Evolutionary conservation across 2,888 invertebrate genomes (phyloP).

Genomic region (Perithous albicinctus): DNA sequence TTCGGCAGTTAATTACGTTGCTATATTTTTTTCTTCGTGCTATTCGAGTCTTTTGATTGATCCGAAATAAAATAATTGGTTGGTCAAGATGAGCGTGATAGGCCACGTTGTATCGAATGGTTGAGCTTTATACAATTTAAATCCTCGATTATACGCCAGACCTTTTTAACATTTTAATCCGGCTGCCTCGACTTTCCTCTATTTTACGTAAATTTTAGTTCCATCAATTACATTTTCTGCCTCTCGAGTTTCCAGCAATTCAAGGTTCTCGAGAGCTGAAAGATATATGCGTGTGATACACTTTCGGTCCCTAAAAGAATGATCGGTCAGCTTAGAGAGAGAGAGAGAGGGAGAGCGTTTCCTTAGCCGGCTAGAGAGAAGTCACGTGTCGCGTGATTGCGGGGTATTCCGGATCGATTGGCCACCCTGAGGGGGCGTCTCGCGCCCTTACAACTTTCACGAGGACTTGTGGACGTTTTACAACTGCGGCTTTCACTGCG

Average conservation of each 20-base stretch:
- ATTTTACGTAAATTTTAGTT: neutral
- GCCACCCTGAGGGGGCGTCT: conserved; percentile 36
- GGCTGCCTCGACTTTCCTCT: neutral
- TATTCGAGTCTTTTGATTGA: neutral
- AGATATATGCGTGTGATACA: neutral
- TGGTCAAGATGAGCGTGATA: conserved; percentile 38
- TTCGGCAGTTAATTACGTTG: too few relatives aligned
- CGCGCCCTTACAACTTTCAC: conserved; percentile 35
- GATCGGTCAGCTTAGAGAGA: neutral
- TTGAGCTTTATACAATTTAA: conserved; percentile 10
- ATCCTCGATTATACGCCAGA: conserved; percentile 34
- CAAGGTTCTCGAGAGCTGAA: neutral
- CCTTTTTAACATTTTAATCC: conserved; percentile 27
- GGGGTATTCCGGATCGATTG: conserved; percentile 75
- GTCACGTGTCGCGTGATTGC: conserved; percentile 76
- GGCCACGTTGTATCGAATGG: conserved; percentile 16
- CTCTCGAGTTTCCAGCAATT: neutral
- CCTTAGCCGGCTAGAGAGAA: conserved; percentile 37
- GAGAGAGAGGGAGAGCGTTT: conserved; percentile 8
- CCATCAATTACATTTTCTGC: neutral
- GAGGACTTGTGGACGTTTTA: conserved; percentile 65
- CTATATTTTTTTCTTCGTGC: conserved; percentile 39
- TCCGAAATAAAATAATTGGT: neutral
- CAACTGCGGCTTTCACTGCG: conserved; percentile 70
- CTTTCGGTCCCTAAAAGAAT: conserved; percentile 9